Base-by-base conservation (phyloP, 2,888 invertebrate genomes). In the Eurytoma californica region DNA sequence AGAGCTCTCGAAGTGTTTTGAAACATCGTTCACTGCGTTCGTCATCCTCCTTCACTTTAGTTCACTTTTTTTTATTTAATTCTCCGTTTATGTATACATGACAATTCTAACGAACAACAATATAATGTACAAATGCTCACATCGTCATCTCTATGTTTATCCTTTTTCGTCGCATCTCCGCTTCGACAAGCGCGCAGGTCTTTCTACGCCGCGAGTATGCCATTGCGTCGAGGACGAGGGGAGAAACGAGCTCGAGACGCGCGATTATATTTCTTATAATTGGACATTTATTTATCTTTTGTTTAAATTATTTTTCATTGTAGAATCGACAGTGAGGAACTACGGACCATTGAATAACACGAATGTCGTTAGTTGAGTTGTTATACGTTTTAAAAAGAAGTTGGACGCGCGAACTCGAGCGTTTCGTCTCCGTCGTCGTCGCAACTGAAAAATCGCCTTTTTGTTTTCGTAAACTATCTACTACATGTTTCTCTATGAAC, bases 41-140 rank as follows among this genome's bases (percentile, higher is more conserved):
- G 39, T 39, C 39, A 39, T 9, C 39, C 9, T 9, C 39, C 39
- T 1, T 39, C 9, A 9, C 39, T 30, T 30, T 39, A 39, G 7
- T 39, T 60, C 55, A 16, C 76, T 63, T 57, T n/a, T 28, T 77
- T 68, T 73, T 18, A 12, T 68, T 67, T 69, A 49, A 47, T 70
- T 49, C 51, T 20, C 39, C 39, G 39, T 74, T 68, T 55, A 66
- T 61, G 73, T 65, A 49, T 81, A 75, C 80, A 78, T 63, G 53
- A 80, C 69, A 58, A 76, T 68, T 78, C 78, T 76, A 81, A 77
- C 68, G 63, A 79, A 81, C 77, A 79, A 79, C 79, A 79, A 79
- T 79, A 77, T 73, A 79, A 81, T 81, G 77, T 81, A 81, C 76
- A 79, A 79, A 81, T 76, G 47, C 66, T 79, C 51, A 47, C 57